phyloP scores from a whole-genome alignment of 2,888 invertebrate genomes.

The Caenorhabditis macrosperma region DNA sequence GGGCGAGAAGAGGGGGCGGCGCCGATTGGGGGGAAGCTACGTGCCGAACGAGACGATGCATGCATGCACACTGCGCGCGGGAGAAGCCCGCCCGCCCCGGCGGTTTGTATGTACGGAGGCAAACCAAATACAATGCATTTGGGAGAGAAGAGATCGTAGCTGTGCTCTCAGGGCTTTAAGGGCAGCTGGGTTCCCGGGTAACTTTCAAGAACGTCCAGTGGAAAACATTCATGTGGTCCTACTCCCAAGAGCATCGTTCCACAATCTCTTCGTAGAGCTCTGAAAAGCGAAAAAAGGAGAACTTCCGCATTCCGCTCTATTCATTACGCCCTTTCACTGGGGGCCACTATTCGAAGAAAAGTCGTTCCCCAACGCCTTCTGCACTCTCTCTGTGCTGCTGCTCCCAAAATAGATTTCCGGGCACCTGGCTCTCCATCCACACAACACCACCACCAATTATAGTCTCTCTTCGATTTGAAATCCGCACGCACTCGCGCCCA shows the following conservation, averaged over 20 bases:
- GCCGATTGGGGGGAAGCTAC: slow-evolving; percentile 26
- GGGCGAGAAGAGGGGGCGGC: slow-evolving; percentile 12
- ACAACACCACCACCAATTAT: slow-evolving; percentile 4
- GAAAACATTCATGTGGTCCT: too few relatives aligned
- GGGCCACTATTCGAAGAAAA: not conserved
- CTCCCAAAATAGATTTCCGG: not conserved
- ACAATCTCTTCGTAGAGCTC: too few relatives aligned
- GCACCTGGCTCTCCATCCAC: not conserved
- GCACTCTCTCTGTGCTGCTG: not conserved
- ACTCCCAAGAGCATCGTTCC: too few relatives aligned
- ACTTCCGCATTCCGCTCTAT: not conserved
- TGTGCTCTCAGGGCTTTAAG: not conserved
- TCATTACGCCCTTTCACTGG: too few relatives aligned
- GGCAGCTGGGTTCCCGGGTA: too few relatives aligned
- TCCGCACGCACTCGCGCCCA: slow-evolving; percentile 7
- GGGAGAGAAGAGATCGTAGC: slow-evolving; percentile 4
- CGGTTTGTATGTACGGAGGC: slow-evolving; percentile 10
- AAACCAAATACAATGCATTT: slow-evolving; percentile 27
- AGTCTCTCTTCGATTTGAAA: slow-evolving; percentile 1
- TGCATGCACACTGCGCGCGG: slow-evolving; percentile 40
- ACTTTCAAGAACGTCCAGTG: too few relatives aligned
- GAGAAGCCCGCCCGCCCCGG: slow-evolving; percentile 15
- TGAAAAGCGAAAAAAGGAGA: not conserved
- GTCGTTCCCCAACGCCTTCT: not conserved
- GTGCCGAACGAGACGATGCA: slow-evolving; percentile 59